These are phyloP conservation scores for Rhinella marina DNA, from an alignment of 2,797 vertebrate species.

Conservation along the genomic window DNA sequence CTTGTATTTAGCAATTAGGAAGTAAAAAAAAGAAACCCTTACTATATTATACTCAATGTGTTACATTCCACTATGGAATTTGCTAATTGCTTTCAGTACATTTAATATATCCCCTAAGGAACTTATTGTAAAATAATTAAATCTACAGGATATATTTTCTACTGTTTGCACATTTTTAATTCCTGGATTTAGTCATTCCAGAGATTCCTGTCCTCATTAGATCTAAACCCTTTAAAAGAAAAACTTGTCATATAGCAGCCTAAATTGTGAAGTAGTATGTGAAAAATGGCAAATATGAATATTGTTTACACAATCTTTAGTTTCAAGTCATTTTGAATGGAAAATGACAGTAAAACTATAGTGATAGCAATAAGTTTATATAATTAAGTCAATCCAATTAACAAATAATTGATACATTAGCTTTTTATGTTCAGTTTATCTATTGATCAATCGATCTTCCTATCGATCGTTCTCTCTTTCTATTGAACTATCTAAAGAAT, in stretches of 20 bases:
- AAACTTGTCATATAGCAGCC: neutral
- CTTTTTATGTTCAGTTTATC: too few relatives aligned
- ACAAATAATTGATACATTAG: neutral
- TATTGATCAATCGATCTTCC: too few relatives aligned
- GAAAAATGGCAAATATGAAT: neutral
- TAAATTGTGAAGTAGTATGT: neutral
- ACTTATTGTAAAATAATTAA: constrained; percentile 62
- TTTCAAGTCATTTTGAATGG: neutral
- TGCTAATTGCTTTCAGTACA: constrained; percentile 53
- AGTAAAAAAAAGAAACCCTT: constrained; percentile 41
- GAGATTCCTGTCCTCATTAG: constrained; percentile 57
- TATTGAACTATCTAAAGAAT: neutral
- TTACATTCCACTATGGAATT: constrained; percentile 49
- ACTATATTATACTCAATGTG: constrained; percentile 6
- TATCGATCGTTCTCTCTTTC: too few relatives aligned
- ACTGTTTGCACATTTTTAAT: constrained; percentile 61
- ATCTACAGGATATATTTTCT: constrained; percentile 60
- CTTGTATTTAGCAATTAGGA: constrained; percentile 53
- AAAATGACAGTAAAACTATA: neutral
- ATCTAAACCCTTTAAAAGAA: constrained; percentile 54
- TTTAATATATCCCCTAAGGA: constrained; percentile 62
- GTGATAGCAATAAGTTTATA: neutral
- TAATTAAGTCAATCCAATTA: neutral
- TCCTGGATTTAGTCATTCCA: constrained; percentile 51
- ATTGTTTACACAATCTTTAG: neutral